Evolutionary conservation across 2,888 invertebrate species (phyloP).

Genomic region (Physocephala rufipes): DNA sequence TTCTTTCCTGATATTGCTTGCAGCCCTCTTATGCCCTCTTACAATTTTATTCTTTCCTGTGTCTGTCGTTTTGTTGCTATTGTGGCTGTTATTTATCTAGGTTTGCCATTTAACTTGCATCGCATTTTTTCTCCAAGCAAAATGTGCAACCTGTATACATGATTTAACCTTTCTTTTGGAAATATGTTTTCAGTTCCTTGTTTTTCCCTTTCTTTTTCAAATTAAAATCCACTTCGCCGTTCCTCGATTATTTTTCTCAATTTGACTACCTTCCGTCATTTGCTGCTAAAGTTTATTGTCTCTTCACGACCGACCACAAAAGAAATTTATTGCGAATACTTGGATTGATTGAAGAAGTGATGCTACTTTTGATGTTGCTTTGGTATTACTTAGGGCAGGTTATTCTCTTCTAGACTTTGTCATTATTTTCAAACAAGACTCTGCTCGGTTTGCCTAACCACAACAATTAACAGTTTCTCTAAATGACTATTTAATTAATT

Average conservation of each 20-base stretch:
- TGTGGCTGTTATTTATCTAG: too few species aligned
- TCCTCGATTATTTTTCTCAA: too few species aligned
- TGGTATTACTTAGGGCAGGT: too few species aligned
- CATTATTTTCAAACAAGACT: conserved; percentile 9
- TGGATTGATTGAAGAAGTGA: too few species aligned
- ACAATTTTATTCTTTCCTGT: not conserved
- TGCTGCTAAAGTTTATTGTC: conserved; percentile 28
- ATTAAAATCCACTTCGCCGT: too few species aligned
- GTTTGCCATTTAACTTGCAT: conserved; percentile 62
- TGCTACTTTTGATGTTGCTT: too few species aligned
- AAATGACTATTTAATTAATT: not conserved
- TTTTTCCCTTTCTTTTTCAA: too few species aligned
- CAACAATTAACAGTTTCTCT: too few species aligned
- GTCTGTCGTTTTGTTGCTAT: conserved; percentile 35
- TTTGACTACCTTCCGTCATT: too few species aligned
- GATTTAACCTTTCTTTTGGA: too few species aligned
- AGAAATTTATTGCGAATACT: not conserved
- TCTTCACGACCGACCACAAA: not conserved
- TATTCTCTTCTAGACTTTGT: not conserved
- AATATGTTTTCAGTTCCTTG: too few species aligned
- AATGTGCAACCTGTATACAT: too few species aligned
- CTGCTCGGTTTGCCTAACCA: not conserved
- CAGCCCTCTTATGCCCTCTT: not conserved
- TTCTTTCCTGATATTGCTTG: not conserved
- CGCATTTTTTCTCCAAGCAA: conserved; percentile 49